Conservation (phyloP, 1,140 invertebrate species). For the Gryon sp. region DNA sequence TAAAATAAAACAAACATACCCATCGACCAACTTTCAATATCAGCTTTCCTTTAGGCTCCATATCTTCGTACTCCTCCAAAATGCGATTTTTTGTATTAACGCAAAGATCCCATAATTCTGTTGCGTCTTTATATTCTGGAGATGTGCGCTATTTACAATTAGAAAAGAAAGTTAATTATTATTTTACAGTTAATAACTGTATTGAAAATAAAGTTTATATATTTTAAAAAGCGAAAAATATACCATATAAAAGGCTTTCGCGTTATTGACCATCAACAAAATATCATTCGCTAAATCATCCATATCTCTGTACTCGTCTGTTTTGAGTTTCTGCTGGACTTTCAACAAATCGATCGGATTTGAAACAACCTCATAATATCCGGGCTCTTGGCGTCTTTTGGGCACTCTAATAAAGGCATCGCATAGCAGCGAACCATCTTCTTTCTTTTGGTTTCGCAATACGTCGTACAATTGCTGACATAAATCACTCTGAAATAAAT, state of each 20-base stretch:
- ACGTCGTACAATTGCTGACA: constrained; percentile 96
- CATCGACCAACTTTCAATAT: constrained; percentile 81
- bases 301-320: constrained; percentile 94
- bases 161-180: constrained; percentile 21
- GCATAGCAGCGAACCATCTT: constrained; percentile 93
- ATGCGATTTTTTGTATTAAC: constrained; percentile 79
- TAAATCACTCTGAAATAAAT: constrained; percentile 85
- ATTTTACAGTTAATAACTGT: too few species aligned
- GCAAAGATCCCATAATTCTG: constrained; percentile 93
- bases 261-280: constrained; percentile 93
- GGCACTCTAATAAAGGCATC: constrained; percentile 97
- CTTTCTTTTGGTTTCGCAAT: constrained; percentile 93
- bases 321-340: constrained; percentile 97
- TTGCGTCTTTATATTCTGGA: constrained; percentile 94
- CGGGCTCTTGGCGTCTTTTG: constrained; percentile 93
- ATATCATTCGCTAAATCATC: constrained; percentile 93
- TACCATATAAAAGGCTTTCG: constrained; percentile 95
- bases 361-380: constrained; percentile 93
- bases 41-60: constrained; percentile 81
- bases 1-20: constrained; percentile 63
- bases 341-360: constrained; percentile 96
- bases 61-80: constrained; percentile 78
- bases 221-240: constrained; percentile 22
- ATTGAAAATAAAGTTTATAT: too few species aligned
- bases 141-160: constrained; percentile 83